These are phyloP conservation scores for Ambastaia sidthimunki DNA, from an alignment of 2,797 vertebrate genomes.

Conservation along the genomic window DNA sequence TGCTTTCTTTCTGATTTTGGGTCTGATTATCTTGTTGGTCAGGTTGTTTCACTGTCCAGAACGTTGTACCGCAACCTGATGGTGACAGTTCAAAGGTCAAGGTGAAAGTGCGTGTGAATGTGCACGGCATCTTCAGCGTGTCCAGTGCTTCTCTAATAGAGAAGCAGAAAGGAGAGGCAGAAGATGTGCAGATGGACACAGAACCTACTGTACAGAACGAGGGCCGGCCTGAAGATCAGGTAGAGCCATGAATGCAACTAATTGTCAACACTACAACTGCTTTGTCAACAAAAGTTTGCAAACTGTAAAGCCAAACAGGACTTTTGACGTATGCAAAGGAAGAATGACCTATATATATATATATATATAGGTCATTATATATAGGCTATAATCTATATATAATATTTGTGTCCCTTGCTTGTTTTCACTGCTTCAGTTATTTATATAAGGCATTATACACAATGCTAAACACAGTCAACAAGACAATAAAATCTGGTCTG, in stretches of 20 bases:
- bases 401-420: background rate
- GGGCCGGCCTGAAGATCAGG: conserved; percentile 80
- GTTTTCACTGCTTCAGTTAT: background rate
- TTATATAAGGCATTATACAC: background rate
- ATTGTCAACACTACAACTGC: background rate
- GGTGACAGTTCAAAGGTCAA: conserved; percentile 94
- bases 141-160: conserved; percentile 91
- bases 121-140: conserved; percentile 93
- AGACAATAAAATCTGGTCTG: background rate
- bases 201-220: conserved; percentile 85
- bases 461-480: background rate
- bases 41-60: conserved; percentile 91
- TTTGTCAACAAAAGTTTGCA: background rate
- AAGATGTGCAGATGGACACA: conserved; percentile 85
- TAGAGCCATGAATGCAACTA: conserved; percentile 36
- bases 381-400: no score
- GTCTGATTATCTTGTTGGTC: conserved; percentile 7
- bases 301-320: background rate
- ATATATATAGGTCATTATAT: no score
- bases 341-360: no score
- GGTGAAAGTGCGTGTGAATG: conserved; percentile 92
- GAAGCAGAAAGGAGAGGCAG: conserved; percentile 84
- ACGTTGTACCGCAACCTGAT: conserved; percentile 88
- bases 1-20: background rate
- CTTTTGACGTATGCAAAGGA: no score